phyloP scores from a whole-genome alignment of 2,113 vertebrate species.

The Podarcis muralis region DNA sequence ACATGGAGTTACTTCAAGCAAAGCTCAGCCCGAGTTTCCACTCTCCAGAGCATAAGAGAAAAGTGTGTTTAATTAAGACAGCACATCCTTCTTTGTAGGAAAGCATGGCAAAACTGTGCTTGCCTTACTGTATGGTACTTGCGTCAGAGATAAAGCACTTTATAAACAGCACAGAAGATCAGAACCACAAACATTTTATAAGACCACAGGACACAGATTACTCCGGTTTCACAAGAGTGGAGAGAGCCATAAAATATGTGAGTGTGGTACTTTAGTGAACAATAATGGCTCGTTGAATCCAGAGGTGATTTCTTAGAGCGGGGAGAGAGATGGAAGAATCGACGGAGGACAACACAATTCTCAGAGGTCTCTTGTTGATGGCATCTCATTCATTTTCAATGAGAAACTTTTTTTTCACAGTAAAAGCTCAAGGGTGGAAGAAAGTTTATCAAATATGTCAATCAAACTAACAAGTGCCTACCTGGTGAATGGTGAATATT shows the following conservation, averaged over 20 bases:
- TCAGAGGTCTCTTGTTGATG: background rate
- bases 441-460: background rate
- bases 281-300: conserved; percentile 31
- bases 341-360: background rate
- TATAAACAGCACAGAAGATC: background rate
- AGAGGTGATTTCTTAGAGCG: conserved; percentile 19
- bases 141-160: background rate
- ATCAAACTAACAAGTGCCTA: background rate
- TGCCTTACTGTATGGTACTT: background rate
- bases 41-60: background rate
- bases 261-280: background rate
- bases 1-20: background rate
- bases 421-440: background rate
- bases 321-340: background rate
- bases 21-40: background rate
- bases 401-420: background rate
- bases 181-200: background rate
- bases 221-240: background rate
- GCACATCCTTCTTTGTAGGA: background rate
- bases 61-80: background rate
- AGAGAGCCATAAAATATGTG: conserved; percentile 32
- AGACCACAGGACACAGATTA: background rate
- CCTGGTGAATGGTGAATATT: background rate
- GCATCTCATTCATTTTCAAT: background rate
- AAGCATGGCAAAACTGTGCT: background rate